These are phyloP conservation scores for Ia io DNA, from an alignment of 2,113 vertebrate genomes.

Conservation along the genomic window DNA sequence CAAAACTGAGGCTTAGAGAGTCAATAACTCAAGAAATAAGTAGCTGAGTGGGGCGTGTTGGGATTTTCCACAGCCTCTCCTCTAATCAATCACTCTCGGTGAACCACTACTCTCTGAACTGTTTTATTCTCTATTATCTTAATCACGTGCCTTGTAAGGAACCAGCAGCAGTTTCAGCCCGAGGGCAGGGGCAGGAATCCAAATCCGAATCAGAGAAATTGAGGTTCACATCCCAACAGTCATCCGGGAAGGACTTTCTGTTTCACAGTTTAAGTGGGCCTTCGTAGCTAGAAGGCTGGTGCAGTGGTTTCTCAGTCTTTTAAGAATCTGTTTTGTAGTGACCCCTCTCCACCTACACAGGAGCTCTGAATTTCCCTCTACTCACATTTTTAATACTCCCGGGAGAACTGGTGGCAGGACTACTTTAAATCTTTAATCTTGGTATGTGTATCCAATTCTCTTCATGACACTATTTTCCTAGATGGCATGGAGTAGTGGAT, in stretches of 20 bases:
- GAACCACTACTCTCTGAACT: not conserved
- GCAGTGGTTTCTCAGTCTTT: not conserved
- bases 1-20: not conserved
- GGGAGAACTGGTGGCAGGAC: not conserved
- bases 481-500: not conserved
- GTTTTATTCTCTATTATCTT: not conserved
- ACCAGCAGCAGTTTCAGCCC: not conserved
- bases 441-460: not conserved
- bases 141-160: not conserved
- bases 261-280: not conserved
- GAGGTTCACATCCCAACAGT: not conserved
- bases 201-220: not conserved
- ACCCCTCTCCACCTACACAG: not conserved
- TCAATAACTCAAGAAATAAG: not conserved
- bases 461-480: not conserved
- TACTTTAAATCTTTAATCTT: not conserved
- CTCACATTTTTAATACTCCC: not conserved
- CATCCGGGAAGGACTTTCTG: not conserved
- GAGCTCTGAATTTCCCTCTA: not conserved
- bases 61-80: not conserved
- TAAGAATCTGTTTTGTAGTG: not conserved
- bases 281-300: not conserved
- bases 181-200: not conserved
- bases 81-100: not conserved
- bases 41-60: not conserved